Evolutionary conservation across 2,113 vertebrate species (phyloP).

Genomic region (Bucco capensis): DNA sequence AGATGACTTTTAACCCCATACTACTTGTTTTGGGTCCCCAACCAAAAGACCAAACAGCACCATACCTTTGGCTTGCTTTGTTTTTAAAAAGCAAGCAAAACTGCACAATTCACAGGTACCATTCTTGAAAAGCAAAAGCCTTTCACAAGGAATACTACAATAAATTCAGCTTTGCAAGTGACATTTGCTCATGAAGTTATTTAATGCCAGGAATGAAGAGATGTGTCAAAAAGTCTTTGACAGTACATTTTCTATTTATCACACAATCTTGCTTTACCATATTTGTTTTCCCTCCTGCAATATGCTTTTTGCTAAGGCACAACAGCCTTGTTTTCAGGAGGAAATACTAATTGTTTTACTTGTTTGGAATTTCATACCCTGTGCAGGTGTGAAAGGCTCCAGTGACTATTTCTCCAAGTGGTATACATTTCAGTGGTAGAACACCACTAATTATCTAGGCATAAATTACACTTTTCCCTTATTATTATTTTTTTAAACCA

Average conservation of each 20-base stretch:
- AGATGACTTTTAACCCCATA: not conserved
- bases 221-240: not conserved
- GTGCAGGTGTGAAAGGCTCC: constrained; percentile 45
- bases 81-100: not conserved
- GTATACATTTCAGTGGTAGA: constrained; percentile 57
- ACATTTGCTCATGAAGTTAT: not conserved
- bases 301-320: not conserved
- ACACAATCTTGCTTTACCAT: not conserved
- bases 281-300: not conserved
- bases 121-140: not conserved
- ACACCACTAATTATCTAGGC: constrained; percentile 10
- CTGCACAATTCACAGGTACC: not conserved
- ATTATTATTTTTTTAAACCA: not conserved
- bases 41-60: not conserved
- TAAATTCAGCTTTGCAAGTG: not conserved
- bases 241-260: not conserved
- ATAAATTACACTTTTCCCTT: constrained; percentile 16
- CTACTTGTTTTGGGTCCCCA: not conserved
- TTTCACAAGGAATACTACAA: not conserved
- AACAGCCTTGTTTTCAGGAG: not conserved
- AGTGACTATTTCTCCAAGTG: not conserved
- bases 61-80: not conserved
- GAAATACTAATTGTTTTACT: constrained; percentile 1
- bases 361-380: constrained; percentile 53
- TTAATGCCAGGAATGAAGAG: not conserved